These are phyloP conservation scores for Actenoides hombroni DNA, from an alignment of 2,113 vertebrate species.

Conservation along the genomic window DNA sequence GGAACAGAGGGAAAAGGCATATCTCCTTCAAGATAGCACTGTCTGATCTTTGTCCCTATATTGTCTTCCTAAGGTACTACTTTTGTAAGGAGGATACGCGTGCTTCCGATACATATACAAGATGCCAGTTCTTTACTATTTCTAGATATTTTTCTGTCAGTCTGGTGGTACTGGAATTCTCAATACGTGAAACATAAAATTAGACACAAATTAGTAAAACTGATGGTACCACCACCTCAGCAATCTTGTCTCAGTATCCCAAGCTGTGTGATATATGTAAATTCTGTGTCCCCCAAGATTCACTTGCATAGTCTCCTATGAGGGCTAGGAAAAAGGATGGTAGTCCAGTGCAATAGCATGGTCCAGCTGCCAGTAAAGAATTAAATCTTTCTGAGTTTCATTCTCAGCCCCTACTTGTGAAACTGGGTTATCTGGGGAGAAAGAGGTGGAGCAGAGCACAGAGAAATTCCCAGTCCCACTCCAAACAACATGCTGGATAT, in stretches of 20 bases:
- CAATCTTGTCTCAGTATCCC: neutral
- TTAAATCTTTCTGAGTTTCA: neutral
- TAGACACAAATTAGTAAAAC: neutral
- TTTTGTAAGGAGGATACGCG: neutral
- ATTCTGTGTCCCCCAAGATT: neutral
- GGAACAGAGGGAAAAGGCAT: neutral
- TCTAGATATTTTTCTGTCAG: neutral
- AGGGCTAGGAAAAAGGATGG: neutral
- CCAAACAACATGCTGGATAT: neutral
- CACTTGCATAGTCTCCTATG: neutral
- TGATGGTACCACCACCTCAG: neutral
- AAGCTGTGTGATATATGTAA: neutral
- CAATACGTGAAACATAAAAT: neutral
- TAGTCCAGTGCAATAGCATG: neutral
- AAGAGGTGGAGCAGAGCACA: neutral
- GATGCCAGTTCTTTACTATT: neutral
- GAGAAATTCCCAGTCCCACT: neutral
- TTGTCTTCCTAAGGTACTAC: neutral
- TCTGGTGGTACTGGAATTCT: neutral
- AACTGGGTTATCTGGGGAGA: neutral
- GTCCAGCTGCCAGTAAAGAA: neutral
- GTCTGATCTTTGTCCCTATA: neutral
- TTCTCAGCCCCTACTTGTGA: neutral
- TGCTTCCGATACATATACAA: neutral
- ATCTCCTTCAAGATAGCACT: neutral